Evolutionary conservation across 2,888 invertebrate species (phyloP).

Genomic region (Drosophila formosana): DNA sequence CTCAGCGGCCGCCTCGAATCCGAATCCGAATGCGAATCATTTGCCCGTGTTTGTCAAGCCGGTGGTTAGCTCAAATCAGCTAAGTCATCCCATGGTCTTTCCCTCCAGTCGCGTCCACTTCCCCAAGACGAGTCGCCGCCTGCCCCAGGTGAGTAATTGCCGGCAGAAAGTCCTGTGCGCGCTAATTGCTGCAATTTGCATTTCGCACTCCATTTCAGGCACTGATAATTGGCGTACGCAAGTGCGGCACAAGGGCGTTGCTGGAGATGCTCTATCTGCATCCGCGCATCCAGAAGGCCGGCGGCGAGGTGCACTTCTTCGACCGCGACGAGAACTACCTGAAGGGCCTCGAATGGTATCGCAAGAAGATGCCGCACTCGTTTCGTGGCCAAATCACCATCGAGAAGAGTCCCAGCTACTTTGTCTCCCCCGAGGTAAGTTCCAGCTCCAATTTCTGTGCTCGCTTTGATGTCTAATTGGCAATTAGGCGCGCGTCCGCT

Average conservation of each 20-base stretch:
- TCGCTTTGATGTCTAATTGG: constrained; percentile 76
- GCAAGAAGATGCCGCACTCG: constrained; percentile 96
- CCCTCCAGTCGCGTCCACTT: constrained; percentile 87
- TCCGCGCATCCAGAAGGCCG: constrained; percentile 95
- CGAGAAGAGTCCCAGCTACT: constrained; percentile 99
- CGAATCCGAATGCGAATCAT: constrained; percentile 76
- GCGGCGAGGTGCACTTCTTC: constrained; percentile 98
- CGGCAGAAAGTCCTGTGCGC: neutral
- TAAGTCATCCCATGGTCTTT: constrained; percentile 85
- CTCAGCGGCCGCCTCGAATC: constrained; percentile 36
- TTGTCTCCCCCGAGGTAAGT: constrained; percentile 96
- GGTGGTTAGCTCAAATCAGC: constrained; percentile 78
- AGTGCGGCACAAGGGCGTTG: constrained; percentile 98
- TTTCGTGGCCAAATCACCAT: constrained; percentile 96
- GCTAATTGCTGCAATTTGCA: constrained; percentile 73
- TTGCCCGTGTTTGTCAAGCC: constrained; percentile 81
- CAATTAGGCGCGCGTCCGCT: constrained; percentile 63
- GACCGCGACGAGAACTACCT: constrained; percentile 97
- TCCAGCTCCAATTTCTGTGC: constrained; percentile 8
- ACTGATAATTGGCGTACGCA: constrained; percentile 97
- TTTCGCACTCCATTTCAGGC: constrained; percentile 86
- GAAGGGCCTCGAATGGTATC: constrained; percentile 97
- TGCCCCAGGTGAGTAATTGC: constrained; percentile 86
- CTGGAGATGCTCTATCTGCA: constrained; percentile 98
- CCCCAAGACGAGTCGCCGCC: constrained; percentile 87